Base-by-base conservation (phyloP, 1,140 invertebrate genomes). In the Pogonomyrmex californicus region DNA sequence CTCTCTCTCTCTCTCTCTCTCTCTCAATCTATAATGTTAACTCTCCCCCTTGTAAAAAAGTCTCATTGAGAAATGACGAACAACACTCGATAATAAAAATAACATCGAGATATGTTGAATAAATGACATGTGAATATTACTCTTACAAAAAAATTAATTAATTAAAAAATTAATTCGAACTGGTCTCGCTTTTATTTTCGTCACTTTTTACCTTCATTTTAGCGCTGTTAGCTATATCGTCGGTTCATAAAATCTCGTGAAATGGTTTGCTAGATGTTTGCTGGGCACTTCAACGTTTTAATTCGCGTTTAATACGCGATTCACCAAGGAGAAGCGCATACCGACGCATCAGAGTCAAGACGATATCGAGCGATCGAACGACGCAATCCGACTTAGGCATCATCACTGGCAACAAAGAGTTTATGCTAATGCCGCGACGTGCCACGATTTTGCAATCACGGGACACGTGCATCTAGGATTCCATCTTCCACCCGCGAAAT, bases 401-500 rank as follows among this genome's bases (percentile, higher is more conserved):
- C 70, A 33, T 47, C 54, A n/a, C 7, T n/a, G 33, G 75, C 68
- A 83, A 83, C 68, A 83, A 75, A 83, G 68, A 83, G 68, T 75
- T 73, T 83, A 83, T 83, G 79, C 12, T 83, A 83, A 83, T 83
- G 56, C 17, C 54, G 41, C 17, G 33, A 83, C 79, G 79, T 83
- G 68, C 54, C 2, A 33, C 44, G 79, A 62, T 75, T 83, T 62
- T 33, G 68, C 79, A 73, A 83, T 49, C 54, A 54, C 68, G n/a
- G n/a, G 6, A 83, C 54, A 75, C 79, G 68, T 49, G 68, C 54
- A 62, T 75, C 54, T 60, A 17, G 17, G 9, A 73, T 83, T 62
- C 68, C 44, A 60, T 60, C 62, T 73, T 17, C 44, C 12, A 49
- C 30, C 4, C 17, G 68, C 41, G 54, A 83, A 83, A 83, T 83